Evolutionary conservation across 2,888 invertebrate species (phyloP).

Genomic region (Toxonevra muliebris): DNA sequence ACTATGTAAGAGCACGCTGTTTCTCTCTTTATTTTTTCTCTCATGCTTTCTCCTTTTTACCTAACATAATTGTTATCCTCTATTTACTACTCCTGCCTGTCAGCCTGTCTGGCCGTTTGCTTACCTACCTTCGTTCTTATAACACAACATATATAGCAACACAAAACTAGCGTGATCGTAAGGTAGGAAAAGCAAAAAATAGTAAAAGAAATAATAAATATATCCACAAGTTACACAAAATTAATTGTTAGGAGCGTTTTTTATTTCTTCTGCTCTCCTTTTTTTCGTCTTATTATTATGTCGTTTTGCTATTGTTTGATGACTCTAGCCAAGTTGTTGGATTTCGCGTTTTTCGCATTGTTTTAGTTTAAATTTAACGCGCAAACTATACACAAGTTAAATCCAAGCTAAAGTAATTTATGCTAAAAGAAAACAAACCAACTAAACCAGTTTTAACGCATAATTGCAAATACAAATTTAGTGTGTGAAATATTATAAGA

Average conservation of each 20-base stretch:
- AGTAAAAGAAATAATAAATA: conserved; percentile 25
- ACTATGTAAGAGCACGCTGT: too few relatives aligned
- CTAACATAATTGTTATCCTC: conserved; percentile 4
- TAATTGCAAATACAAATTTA: too few relatives aligned
- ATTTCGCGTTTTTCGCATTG: conserved; percentile 3
- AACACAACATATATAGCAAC: neutral
- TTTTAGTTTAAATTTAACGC: conserved; percentile 35
- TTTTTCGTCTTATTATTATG: conserved; percentile 3
- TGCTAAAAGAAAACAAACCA: too few relatives aligned
- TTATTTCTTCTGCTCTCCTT: neutral
- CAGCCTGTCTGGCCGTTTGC: too few relatives aligned
- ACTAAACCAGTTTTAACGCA: too few relatives aligned
- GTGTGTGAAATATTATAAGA: too few relatives aligned
- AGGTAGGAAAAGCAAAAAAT: conserved; percentile 13
- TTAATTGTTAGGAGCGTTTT: conserved; percentile 25
- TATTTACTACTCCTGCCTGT: too few relatives aligned
- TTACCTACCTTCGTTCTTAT: too few relatives aligned
- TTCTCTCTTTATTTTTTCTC: too few relatives aligned
- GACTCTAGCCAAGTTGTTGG: conserved; percentile 2
- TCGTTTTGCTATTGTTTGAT: neutral
- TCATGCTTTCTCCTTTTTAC: neutral
- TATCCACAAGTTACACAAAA: conserved; percentile 27
- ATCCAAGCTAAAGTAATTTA: too few relatives aligned
- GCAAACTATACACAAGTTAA: conserved; percentile 28
- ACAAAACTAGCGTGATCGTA: conserved; percentile 14